Base-by-base conservation (phyloP, 2,797 vertebrate species). In the Phrynocephalus guinanensis region DNA sequence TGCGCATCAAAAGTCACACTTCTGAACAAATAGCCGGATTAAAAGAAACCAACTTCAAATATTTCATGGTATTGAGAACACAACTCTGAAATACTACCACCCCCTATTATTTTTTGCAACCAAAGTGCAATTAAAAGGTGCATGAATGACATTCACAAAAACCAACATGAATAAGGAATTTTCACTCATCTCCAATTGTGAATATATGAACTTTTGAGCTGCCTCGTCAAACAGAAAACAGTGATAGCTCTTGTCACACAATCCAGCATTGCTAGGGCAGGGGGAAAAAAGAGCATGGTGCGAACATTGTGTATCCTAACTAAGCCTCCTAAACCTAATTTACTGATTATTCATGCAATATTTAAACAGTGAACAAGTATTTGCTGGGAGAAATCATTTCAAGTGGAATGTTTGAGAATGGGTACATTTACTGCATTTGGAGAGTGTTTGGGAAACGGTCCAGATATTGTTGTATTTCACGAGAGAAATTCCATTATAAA, bases 341-440 rank as follows among this genome's bases (percentile, higher is more conserved):
- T 67, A 68, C 50, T 33, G 30, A 66, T 75, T 81, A 33, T 10
- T 80, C 71, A 15, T 50, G 30, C 38, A 63, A 84, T 66, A 30
- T 18, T 78, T 80, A 84, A 84, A 85, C 56, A 88, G 68, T 60
- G 33, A 30, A 30, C 48, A 60, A 72, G 28, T 85, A 81, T 88
- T 88, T 78, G 30, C 56, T 50, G 10, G 84, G 75, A 84, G 15
- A 84, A 84, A 79, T 52, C 20, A 73, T 73, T 84, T 80, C 44
- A 56, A 67, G 10, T 5, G 8, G 15, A 85, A 80, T 67, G 68
- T 73, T 86, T 86, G 77, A 52, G 24, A 73, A 67, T 44, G 3
- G 50, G 63, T n/a, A n/a, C 50, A 6, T 33, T 52, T n/a, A 13
- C 24, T 33, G 33, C 82, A 33, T 81, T 76, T 75, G 16, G 75